These are phyloP conservation scores for Setophaga petechia DNA, from an alignment of 2,113 vertebrate genomes.

Conservation along the genomic window DNA sequence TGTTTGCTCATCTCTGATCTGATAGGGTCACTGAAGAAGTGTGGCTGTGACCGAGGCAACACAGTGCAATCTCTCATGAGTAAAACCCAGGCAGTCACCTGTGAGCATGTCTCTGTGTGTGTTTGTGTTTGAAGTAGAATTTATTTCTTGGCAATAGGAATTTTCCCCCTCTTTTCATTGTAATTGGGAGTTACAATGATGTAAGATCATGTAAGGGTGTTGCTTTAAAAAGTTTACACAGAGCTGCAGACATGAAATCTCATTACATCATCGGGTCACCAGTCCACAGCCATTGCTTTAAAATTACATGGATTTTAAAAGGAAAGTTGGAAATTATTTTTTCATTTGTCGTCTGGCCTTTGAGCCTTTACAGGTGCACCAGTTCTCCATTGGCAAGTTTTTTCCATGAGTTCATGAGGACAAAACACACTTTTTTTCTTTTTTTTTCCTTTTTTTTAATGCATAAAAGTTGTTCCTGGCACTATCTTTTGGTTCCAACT, in stretches of 20 bases:
- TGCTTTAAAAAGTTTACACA: background rate
- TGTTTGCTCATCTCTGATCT: background rate
- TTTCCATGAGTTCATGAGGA: conserved; percentile 2
- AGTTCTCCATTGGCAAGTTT: background rate
- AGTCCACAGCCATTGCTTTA: background rate
- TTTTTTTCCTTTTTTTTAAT: too few relatives aligned
- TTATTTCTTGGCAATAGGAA: conserved; percentile 16
- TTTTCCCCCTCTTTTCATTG: background rate
- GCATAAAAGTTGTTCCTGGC: background rate
- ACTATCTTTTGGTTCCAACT: background rate
- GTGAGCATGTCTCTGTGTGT: background rate
- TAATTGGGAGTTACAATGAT: background rate
- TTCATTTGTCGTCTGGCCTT: conserved; percentile 15
- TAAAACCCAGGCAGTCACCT: background rate
- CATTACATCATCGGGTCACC: background rate
- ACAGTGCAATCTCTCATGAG: background rate
- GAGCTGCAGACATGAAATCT: background rate
- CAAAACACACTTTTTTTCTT: background rate
- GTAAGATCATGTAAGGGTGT: background rate
- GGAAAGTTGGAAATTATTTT: background rate
- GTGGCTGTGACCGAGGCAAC: background rate
- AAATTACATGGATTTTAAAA: background rate
- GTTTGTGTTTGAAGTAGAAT: background rate
- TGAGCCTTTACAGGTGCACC: conserved; percentile 22
- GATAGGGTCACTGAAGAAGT: background rate